Conservation (phyloP, 2,797 vertebrate species). For the Pangasius djambal region DNA sequence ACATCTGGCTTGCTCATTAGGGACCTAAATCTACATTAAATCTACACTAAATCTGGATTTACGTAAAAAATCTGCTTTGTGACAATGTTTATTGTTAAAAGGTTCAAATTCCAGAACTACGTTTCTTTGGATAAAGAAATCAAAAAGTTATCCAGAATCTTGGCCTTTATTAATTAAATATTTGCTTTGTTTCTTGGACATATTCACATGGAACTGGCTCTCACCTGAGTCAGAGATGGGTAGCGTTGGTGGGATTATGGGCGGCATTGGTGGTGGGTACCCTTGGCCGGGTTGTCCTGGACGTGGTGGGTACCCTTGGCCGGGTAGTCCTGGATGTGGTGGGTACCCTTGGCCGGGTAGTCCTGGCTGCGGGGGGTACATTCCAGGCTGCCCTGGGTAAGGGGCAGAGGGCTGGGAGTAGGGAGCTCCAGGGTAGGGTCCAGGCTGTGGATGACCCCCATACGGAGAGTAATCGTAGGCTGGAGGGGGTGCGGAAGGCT, state of each 20-base stretch:
- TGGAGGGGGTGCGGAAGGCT: constrained; percentile 66
- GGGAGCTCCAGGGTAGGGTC: constrained; percentile 44
- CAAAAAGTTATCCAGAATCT: neutral
- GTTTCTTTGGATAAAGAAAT: neutral
- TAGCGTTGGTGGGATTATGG: constrained; percentile 69
- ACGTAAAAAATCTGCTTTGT: neutral
- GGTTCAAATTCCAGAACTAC: neutral
- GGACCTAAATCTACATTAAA: neutral
- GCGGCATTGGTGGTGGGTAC: constrained; percentile 70
- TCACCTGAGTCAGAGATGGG: constrained; percentile 72
- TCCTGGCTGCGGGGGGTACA: constrained; percentile 54
- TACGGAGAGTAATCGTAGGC: constrained; percentile 69
- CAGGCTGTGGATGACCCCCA: constrained; percentile 62
- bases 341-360: constrained; percentile 58
- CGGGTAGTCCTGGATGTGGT: constrained; percentile 52
- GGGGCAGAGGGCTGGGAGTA: constrained; percentile 56
- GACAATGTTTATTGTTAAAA: neutral
- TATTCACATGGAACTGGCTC: neutral
- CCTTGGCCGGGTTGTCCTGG: constrained; percentile 31
- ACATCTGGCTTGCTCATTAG: neutral
- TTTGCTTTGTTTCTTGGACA: neutral
- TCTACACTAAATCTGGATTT: neutral
- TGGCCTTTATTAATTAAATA: neutral
- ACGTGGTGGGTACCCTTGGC: constrained; percentile 65
- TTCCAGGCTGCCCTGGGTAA: constrained; percentile 66